Evolutionary conservation across 53 echinoderm and acorn worm species (phyloP).

Genomic region (Crossaster papposus): DNA sequence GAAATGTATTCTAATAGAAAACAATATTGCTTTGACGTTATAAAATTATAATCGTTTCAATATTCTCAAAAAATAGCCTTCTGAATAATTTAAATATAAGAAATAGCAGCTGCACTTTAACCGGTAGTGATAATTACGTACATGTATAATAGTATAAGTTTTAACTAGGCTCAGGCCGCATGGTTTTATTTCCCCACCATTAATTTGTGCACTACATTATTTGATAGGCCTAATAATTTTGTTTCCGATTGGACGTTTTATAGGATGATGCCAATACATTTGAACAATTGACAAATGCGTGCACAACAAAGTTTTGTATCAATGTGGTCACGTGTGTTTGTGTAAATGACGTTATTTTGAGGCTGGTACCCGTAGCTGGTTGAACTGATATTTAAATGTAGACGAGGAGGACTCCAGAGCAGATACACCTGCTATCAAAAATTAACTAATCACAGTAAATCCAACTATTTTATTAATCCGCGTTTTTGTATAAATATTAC

Average conservation of each 20-base stretch:
- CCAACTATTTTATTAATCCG: constrained; percentile 42
- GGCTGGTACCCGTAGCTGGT: not conserved
- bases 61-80: no score
- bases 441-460: constrained; percentile 31
- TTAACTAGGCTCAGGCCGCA: no score
- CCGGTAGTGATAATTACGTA: no score
- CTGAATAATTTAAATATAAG: no score
- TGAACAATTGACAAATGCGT: not conserved
- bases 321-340: not conserved
- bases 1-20: no score
- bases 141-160: no score
- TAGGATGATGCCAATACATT: not conserved
- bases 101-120: no score
- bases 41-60: no score
- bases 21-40: no score
- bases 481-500: not conserved
- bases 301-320: not conserved
- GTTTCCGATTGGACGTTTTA: not conserved
- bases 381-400: not conserved
- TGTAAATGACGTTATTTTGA: not conserved
- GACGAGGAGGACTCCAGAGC: constrained; percentile 32
- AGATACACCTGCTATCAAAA: constrained; percentile 28
- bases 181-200: no score
- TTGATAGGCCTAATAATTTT: no score
- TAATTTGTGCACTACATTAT: no score